phyloP scores from a whole-genome alignment of 1,140 invertebrate species.

The Stegodyphus mimosarum region DNA sequence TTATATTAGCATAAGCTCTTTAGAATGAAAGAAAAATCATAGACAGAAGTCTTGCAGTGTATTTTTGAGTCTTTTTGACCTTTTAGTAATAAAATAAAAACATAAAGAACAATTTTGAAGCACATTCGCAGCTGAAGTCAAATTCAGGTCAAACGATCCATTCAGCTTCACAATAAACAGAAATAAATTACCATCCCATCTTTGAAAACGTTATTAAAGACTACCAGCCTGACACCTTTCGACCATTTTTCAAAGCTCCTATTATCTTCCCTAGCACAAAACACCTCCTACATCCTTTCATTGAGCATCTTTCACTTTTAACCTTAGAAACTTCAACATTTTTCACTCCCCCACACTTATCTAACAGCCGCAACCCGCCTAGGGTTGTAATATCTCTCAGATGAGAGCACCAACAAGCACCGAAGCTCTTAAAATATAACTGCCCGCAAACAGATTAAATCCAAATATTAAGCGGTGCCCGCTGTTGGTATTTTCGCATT shows the following conservation, averaged over 20 bases:
- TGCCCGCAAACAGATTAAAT: conserved; percentile 12
- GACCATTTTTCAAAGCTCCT: too few species aligned
- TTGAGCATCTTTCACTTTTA: not conserved
- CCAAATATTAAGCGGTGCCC: conserved; percentile 4
- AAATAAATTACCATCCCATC: conserved; percentile 34
- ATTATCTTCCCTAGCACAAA: not conserved
- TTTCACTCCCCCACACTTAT: conserved; percentile 1
- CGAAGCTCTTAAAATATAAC: conserved; percentile 6
- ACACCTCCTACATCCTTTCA: conserved; percentile 2
- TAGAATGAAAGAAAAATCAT: too few species aligned
- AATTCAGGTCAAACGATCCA: not conserved
- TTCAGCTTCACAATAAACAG: conserved; percentile 30
- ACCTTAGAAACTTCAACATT: not conserved
- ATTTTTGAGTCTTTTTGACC: too few species aligned
- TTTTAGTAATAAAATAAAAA: too few species aligned
- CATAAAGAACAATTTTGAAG: too few species aligned
- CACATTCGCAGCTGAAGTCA: not conserved
- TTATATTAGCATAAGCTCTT: too few species aligned
- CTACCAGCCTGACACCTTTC: not conserved
- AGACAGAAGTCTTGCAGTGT: too few species aligned
- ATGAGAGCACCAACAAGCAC: not conserved
- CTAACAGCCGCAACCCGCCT: not conserved
- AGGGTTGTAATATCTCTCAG: conserved; percentile 27
- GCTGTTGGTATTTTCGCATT: conserved; percentile 7
- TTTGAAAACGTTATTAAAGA: conserved; percentile 21